Evolutionary conservation across 2,113 vertebrate genomes (phyloP).

Genomic region (Stercorarius parasiticus): DNA sequence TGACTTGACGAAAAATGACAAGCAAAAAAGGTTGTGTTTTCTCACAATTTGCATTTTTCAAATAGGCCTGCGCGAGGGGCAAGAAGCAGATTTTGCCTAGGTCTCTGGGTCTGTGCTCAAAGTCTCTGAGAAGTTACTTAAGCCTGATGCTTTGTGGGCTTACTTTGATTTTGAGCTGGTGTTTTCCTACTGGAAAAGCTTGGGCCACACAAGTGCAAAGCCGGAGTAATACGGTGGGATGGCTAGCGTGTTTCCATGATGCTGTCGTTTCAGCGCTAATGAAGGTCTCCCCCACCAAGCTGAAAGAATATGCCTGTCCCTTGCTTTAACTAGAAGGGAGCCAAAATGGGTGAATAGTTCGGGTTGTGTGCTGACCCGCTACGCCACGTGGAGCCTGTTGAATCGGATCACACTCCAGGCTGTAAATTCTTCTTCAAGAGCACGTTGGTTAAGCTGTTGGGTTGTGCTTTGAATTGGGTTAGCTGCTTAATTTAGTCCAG

Average conservation of each 20-base stretch:
- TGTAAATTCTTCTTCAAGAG: not conserved
- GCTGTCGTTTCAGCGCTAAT: not conserved
- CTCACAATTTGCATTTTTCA: not conserved
- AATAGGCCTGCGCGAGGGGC: not conserved
- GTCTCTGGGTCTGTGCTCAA: not conserved
- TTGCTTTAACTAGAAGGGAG: not conserved
- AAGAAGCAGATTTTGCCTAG: not conserved
- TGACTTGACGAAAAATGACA: not conserved
- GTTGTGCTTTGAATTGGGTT: not conserved
- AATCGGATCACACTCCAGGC: not conserved
- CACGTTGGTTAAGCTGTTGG: not conserved
- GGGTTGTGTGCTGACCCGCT: not conserved
- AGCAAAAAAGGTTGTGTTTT: not conserved
- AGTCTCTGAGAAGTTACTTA: not conserved
- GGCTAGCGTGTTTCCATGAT: not conserved
- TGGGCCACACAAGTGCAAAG: not conserved
- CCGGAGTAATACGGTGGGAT: fast-evolving
- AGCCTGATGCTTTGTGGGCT: not conserved
- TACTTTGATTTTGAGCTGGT: not conserved
- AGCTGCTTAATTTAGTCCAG: conserved; percentile 40
- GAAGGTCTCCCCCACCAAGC: not conserved
- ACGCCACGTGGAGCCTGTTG: not conserved
- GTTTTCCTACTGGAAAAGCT: not conserved
- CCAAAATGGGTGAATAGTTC: not conserved
- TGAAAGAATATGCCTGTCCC: not conserved